Evolutionary conservation across 2,113 vertebrate genomes (phyloP), one percentile per base, ranked within the genome.

Genomic region (Urocitellus parryii): DNA sequence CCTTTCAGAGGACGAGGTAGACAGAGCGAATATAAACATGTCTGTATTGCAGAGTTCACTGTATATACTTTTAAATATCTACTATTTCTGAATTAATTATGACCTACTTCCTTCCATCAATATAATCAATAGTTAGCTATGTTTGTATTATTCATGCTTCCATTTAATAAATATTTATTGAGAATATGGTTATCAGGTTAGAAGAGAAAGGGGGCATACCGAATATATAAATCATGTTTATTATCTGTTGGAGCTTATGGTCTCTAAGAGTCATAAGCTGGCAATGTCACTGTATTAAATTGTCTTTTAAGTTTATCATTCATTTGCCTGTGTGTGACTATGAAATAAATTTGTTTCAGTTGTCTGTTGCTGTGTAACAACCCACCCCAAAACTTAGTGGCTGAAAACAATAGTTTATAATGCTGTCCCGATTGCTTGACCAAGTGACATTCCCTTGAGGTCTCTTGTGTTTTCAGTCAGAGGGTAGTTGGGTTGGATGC

Each of bases 151-250:
- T 96, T 96, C 82, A 94, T 98, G 89, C 79, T 96, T 93, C 78
- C 78, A 96, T 86, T 96, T 97, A 97, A 97, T 96, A 96, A 94
- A 87, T 96, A 96, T 94, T 97, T 95, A 95, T 96, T 94, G 88
- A 94, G 90, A 95, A 91, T 83, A 70, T 77, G 78, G 53, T 95
- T 94, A 42, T 95, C 56, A 91, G 61, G 53, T 78, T 94, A 37
- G n/a, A 39, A 95, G 73, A 93, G 61, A 94, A 97, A 42, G 65
- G 68, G 42, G 10, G 48, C 92, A 51, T 67, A 34, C 61, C 63
- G 58, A 85, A 70, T 82, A 37, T 70, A 88, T 94, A 83, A 85
- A 74, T 92, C n/a, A 51, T 76, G 42, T 91, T 95, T 92, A 72
- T 84, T 85, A 48, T 70, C 34, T 24, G 1, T 58, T 78, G 73